Evolutionary conservation across 2,797 vertebrate species (phyloP), one percentile per base, ranked within the genome.

Genomic region (Chelidonichthys spinosus): DNA sequence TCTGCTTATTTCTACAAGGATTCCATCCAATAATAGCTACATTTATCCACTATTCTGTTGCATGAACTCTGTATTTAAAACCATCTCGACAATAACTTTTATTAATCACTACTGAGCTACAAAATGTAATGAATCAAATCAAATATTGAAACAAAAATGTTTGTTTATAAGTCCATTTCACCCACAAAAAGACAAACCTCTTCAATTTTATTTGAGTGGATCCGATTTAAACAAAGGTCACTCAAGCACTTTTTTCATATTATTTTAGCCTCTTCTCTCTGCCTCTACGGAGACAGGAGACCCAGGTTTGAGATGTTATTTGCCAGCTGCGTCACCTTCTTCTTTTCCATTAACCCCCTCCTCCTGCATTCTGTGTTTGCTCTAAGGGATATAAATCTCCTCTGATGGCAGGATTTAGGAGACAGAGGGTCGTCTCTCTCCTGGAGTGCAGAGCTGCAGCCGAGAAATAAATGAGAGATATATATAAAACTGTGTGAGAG

Each of bases 341-440:
- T 69, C 71, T 82, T 53, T 64, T 85, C 80, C 78, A 84, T 82
- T 72, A 74, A 60, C 63, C 56, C 33, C 68, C 78, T 63, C 79
- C 73, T 58, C 61, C 54, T 39, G 10, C 2, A 11, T 42, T 49
- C 36, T 56, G 49, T 85, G 85, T 88, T 90, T 85, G 77, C 43
- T 86, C 84, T 79, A 75, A 69, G 53, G 54, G 49, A 33, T 54
- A 74, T 89, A 86, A 87, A 89, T 91, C 83, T 90, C 64, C 64
- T 42, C 62, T 5, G 61, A 43, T 53, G 72, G 65, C 83, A 72
- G 78, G 84, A 91, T 90, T 90, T 90, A 83, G 75, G 86, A 81
- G 79, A 78, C 79, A 74, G 76, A 15, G 37, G 71, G 73, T 84
- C 32, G 49, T 77, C 79, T 82, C 74, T 63, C 42, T 65, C 18